These are phyloP conservation scores for Drosophila jambulina DNA, from an alignment of 1,140 invertebrate species.

Conservation along the genomic window DNA sequence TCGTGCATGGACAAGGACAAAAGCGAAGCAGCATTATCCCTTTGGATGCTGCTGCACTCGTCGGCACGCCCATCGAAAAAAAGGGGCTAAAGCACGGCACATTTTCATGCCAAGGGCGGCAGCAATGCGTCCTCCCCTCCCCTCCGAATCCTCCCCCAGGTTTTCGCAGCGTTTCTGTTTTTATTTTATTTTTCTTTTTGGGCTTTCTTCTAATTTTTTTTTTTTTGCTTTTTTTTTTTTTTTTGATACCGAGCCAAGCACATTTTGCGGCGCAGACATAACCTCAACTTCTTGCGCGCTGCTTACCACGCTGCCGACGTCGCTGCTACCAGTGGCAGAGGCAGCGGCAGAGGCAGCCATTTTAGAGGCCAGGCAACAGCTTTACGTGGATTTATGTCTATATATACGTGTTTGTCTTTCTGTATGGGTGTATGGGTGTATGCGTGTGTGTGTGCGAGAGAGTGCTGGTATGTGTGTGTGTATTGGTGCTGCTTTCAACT, in stretches of 20 bases:
- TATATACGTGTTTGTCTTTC: conserved; percentile 29
- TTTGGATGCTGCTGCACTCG: conserved; percentile 32
- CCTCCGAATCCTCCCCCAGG: not conserved
- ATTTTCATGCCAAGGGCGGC: conserved; percentile 53
- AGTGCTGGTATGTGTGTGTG: conserved; percentile 7
- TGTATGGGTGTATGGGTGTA: not conserved
- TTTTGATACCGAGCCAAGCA: conserved; percentile 66
- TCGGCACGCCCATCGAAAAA: conserved; percentile 58
- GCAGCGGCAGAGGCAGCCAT: conserved; percentile 65
- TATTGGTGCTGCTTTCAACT: conserved; percentile 26
- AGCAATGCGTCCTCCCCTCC: conserved; percentile 26
- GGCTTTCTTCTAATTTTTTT: not conserved
- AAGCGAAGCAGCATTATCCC: conserved; percentile 19
- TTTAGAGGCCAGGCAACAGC: conserved; percentile 81
- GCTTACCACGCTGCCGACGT: conserved; percentile 78
- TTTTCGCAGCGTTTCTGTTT: conserved; percentile 9
- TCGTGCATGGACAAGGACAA: conserved; percentile 41
- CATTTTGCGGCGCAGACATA: conserved; percentile 81
- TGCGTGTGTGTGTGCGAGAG: not conserved
- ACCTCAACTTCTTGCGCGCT: conserved; percentile 82
- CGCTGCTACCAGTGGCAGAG: conserved; percentile 51
- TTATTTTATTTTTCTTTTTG: not conserved
- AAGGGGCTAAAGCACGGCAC: conserved; percentile 30
- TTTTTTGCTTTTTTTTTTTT: not conserved
- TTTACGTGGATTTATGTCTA: conserved; percentile 74